These are phyloP conservation scores for Clarias laeviceps DNA, from an alignment of 2,797 vertebrate species.

Conservation along the genomic window DNA sequence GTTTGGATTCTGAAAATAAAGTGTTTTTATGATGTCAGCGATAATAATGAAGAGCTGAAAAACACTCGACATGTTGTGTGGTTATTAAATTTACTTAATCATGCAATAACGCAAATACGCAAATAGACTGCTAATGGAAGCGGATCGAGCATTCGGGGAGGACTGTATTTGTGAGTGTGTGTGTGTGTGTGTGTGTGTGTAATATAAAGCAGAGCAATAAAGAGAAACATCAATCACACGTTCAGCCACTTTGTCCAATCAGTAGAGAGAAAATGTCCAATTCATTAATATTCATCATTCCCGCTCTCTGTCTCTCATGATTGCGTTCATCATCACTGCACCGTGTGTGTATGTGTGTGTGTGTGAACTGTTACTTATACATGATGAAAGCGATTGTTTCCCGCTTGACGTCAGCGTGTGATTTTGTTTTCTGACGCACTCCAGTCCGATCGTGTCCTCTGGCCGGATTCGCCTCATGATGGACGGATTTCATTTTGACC, in stretches of 20 bases:
- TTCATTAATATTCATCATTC: conserved; percentile 18
- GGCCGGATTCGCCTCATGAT: neutral
- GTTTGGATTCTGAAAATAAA: too few relatives aligned
- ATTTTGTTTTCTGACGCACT: neutral
- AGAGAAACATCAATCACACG: neutral
- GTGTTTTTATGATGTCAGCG: neutral
- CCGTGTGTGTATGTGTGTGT: conserved; percentile 6
- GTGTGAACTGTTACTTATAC: neutral
- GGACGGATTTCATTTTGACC: conserved; percentile 15
- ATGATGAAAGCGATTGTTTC: neutral
- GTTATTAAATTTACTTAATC: neutral
- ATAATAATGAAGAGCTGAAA: neutral
- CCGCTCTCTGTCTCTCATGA: conserved; percentile 3
- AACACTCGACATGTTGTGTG: neutral
- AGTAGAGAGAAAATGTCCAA: neutral
- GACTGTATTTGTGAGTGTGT: neutral
- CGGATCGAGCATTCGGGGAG: neutral
- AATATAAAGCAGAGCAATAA: neutral
- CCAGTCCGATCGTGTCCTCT: neutral
- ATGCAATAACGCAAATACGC: neutral
- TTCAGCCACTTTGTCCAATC: neutral
- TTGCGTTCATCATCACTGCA: neutral
- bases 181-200: neutral
- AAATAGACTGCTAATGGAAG: neutral
- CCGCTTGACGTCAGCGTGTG: neutral